Base-by-base conservation (phyloP, 2,888 invertebrate species). In the Phrixothrix hirtus region DNA sequence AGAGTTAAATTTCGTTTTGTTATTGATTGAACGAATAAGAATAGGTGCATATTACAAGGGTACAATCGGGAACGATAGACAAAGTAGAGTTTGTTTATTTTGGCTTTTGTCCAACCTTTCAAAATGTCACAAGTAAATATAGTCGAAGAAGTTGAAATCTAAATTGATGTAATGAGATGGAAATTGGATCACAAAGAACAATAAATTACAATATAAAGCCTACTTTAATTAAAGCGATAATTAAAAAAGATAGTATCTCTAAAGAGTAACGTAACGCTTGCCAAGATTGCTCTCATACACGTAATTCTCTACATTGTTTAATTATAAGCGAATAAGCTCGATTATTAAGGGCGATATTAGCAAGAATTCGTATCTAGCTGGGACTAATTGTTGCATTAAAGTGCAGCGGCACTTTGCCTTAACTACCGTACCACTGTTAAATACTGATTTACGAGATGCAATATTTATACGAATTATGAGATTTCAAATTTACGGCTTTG, bases 151-250 rank as follows among this genome's bases (percentile, higher is more conserved):
- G 66, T 70, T 68, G 66, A 69, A 71, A 70, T 69, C 69, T 66
- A 70, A 70, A 71, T 71, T 70, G 69, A 71, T 69, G 72, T 72
- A 71, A 72, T 71, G 72, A 72, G 72, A 72, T 71, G 72, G 71
- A 72, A 72, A 72, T 72, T 72, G 71, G 70, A 71, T 69, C 69
- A 70, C 69, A 66, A 67, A 66, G 61, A 62, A 65, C 70, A 68
- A 67, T 70, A 72, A 70, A 71, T 72, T 69, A 71, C 69, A 64
- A 68, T 69, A 70, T 67, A 71, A 69, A 72, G 71, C 71, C 71
- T 69, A 71, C 70, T 73, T 73, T 73, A 73, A 73, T 73, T 73
- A 73, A 73, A 70, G 70, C 66, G 71, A 73, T 71, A 73, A 72
- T 71, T 72, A 72, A 73, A 73, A 72, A 73, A 72, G 71, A 73